These are phyloP conservation scores for Ibycter americanus DNA, from an alignment of 2,797 vertebrate genomes.

Conservation along the genomic window DNA sequence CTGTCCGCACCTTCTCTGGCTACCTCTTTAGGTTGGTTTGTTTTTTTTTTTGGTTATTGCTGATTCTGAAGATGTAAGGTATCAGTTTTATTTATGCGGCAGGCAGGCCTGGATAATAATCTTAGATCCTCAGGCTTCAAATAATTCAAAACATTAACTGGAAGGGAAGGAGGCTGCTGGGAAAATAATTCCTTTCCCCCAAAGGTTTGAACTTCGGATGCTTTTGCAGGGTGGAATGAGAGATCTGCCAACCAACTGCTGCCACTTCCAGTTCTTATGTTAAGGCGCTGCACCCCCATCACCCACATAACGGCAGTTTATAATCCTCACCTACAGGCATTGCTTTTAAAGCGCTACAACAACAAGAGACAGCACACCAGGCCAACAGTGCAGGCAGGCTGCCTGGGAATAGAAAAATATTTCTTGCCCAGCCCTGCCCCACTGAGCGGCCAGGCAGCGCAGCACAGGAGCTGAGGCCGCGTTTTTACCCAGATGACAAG, in stretches of 20 bases:
- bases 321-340: not conserved
- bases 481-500: not conserved
- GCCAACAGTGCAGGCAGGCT: accelerated
- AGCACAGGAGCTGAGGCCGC: not conserved
- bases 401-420: not conserved
- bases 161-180: not conserved
- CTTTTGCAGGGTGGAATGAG: not conserved
- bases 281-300: not conserved
- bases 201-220: not conserved
- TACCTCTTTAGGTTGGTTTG: not conserved
- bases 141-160: not conserved
- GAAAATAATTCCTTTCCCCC: not conserved
- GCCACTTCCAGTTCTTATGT: not conserved
- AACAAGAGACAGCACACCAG: not conserved
- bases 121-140: not conserved
- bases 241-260: not conserved
- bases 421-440: not conserved
- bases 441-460: accelerated
- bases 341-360: not conserved
- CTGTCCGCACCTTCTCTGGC: not conserved
- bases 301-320: not conserved
- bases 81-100: not conserved
- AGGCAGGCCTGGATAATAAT: not conserved
- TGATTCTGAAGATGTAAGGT: not conserved
- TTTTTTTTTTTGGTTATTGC: not conserved